These are phyloP conservation scores for Acromyrmex echinatior DNA, from an alignment of 1,140 invertebrate species.

Conservation along the genomic window DNA sequence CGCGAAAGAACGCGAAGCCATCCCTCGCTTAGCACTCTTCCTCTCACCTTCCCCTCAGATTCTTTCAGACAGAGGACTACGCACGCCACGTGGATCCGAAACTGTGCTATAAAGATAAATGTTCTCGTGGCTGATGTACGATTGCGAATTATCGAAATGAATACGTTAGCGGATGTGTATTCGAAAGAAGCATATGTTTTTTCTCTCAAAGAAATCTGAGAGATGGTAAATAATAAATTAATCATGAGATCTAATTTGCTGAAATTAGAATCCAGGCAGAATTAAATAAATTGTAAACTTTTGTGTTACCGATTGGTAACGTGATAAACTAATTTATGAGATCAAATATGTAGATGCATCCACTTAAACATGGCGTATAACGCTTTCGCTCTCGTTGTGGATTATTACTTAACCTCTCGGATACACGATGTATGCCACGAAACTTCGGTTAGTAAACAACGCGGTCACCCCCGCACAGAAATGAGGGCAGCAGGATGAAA, in stretches of 20 bases:
- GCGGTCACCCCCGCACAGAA: not conserved
- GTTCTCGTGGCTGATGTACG: not conserved
- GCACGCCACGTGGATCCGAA: conserved; percentile 14
- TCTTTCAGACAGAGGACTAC: conserved; percentile 3
- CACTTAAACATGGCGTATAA: conserved; percentile 10
- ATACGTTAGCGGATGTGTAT: not conserved
- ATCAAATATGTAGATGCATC: conserved; percentile 24
- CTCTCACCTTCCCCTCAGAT: not conserved
- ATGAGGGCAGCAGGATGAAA: conserved; percentile 17
- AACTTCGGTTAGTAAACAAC: conserved; percentile 24
- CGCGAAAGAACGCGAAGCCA: conserved; percentile 47
- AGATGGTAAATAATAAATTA: not conserved
- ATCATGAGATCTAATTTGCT: conserved; percentile 25
- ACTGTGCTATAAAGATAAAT: not conserved
- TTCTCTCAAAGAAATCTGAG: not conserved
- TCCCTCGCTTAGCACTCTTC: conserved; percentile 14
- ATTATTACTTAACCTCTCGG: conserved; percentile 27
- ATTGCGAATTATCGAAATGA: not conserved
- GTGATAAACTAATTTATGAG: conserved; percentile 18
- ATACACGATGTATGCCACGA: conserved; percentile 16
- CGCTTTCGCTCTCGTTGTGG: conserved; percentile 21
- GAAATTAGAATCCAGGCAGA: not conserved
- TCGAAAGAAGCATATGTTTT: not conserved
- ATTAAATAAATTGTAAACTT: not conserved
- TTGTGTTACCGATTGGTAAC: not conserved